These are phyloP conservation scores for Saimiri boliviensis DNA, from an alignment of 2,113 vertebrate species.

Conservation along the genomic window DNA sequence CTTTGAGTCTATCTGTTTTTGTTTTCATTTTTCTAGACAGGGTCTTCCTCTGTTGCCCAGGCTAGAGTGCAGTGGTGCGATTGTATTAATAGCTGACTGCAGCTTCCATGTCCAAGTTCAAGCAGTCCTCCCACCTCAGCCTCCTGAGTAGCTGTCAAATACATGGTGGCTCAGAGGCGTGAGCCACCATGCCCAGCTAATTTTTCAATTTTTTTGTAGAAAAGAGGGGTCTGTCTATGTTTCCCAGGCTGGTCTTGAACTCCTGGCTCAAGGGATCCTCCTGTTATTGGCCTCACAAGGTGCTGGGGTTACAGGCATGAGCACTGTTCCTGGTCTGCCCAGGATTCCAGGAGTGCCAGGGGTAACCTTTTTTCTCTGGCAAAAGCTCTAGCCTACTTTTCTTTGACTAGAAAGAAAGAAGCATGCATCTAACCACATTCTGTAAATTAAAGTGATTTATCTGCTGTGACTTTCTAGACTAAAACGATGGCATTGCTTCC, in stretches of 20 bases:
- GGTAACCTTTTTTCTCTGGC: too few species aligned
- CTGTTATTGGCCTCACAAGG: not conserved
- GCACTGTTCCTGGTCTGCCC: not conserved
- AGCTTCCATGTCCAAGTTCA: not conserved
- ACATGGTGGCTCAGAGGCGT: not conserved
- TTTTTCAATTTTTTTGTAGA: not conserved
- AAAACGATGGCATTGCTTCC: too few species aligned
- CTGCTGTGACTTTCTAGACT: too few species aligned
- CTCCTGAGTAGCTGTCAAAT: not conserved
- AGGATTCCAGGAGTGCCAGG: too few species aligned
- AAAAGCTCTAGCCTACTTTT: too few species aligned
- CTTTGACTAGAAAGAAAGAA: too few species aligned
- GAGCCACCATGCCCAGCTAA: not conserved
- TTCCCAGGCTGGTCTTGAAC: not conserved
- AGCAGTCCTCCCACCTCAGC: not conserved
- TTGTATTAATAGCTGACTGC: not conserved
- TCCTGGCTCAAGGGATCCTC: not conserved
- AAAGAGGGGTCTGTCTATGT: not conserved
- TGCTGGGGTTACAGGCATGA: not conserved
- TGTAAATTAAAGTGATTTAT: too few species aligned
- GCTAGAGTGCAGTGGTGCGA: not conserved
- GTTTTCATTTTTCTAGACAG: not conserved
- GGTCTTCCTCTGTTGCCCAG: not conserved
- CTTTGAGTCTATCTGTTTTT: too few species aligned
- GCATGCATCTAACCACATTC: too few species aligned